Conservation (phyloP, 2,797 vertebrate species). For the Numenius phaeopus region DNA sequence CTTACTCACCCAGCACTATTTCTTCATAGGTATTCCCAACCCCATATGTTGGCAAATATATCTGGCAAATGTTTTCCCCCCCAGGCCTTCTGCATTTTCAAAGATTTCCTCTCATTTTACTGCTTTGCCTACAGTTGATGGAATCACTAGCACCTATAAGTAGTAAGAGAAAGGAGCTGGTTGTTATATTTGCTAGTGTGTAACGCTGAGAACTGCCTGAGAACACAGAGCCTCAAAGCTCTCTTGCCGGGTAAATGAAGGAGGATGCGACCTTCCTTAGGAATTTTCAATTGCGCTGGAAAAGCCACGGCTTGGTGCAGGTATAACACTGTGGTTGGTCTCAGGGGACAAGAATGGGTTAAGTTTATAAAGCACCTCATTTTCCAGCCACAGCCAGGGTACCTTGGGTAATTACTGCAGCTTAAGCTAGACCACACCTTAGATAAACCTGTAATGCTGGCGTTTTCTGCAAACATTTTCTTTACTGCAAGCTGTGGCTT, state of each 20-base stretch:
- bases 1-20: not conserved
- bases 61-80: not conserved
- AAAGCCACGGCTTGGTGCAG: not conserved
- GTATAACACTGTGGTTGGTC: slow-evolving; percentile 41
- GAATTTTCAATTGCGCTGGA: not conserved
- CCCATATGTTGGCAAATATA: not conserved
- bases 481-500: slow-evolving; percentile 90
- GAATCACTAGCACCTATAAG: not conserved
- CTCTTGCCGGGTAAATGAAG: not conserved
- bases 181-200: not conserved
- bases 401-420: slow-evolving; percentile 89
- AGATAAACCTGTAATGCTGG: slow-evolving; percentile 92
- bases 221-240: not conserved
- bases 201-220: not conserved
- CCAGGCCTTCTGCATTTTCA: not conserved
- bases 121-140: not conserved
- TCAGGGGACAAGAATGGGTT: slow-evolving; percentile 72
- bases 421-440: slow-evolving; percentile 93
- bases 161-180: not conserved
- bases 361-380: slow-evolving; percentile 76
- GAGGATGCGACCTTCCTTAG: not conserved
- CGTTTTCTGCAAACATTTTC: slow-evolving; percentile 92
- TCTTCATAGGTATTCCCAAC: not conserved
- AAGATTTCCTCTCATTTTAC: not conserved
- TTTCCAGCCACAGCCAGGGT: slow-evolving; percentile 81